phyloP scores from a whole-genome alignment of 2,888 invertebrate genomes.

The Pheosia gnoma region DNA sequence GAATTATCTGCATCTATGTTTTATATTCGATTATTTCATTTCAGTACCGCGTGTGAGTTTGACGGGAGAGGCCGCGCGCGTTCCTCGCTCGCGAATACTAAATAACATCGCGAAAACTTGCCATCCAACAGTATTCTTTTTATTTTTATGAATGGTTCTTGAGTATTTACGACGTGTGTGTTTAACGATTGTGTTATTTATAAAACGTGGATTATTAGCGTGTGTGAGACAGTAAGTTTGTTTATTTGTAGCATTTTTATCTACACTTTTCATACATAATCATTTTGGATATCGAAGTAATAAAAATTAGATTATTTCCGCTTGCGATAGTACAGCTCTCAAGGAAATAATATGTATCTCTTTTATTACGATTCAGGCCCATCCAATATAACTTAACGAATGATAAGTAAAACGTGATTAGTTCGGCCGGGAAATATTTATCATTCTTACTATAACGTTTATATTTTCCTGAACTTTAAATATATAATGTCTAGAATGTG shows the following conservation, averaged over 20 bases:
- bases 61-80: conserved; percentile 17
- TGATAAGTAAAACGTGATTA: no score
- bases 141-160: background rate
- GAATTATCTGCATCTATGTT: conserved; percentile 26
- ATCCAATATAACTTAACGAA: no score
- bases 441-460: no score
- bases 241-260: conserved; percentile 12
- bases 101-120: conserved; percentile 38
- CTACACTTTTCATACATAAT: conserved; percentile 6
- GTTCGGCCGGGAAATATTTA: no score
- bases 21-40: conserved; percentile 18
- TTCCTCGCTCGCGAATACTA: conserved; percentile 5
- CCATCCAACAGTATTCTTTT: background rate
- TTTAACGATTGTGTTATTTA: background rate
- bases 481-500: no score
- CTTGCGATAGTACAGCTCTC: background rate
- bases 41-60: conserved; percentile 21
- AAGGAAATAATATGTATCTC: no score
- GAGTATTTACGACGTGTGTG: background rate
- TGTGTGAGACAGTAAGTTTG: background rate
- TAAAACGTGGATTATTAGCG: conserved; percentile 1
- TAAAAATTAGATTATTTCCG: conserved; percentile 5
- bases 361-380: no score
- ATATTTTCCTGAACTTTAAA: no score
- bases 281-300: conserved; percentile 5